phyloP scores from a whole-genome alignment of 2,113 vertebrate species.

The Peucedramus taeniatus region DNA sequence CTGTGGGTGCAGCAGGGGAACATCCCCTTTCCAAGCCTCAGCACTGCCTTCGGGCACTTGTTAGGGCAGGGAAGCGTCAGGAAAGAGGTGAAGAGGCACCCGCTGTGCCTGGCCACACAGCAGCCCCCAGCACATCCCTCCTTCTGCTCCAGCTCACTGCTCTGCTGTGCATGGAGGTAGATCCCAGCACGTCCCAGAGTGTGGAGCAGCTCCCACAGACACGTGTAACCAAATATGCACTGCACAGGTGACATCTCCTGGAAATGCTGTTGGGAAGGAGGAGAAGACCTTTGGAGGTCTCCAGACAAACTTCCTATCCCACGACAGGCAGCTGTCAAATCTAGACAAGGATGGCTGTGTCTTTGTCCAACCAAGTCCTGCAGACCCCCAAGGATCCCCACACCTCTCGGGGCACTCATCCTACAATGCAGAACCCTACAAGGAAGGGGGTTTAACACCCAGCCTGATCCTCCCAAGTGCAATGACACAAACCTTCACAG shows the following conservation, averaged over 20 bases:
- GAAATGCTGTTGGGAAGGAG: not conserved
- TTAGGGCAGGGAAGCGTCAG: not conserved
- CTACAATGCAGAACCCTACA: rapidly evolving
- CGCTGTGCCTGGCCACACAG: not conserved
- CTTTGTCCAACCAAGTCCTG: not conserved
- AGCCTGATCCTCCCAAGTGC: not conserved
- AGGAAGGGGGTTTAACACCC: not conserved
- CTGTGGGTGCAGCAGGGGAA: not conserved
- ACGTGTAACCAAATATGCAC: rapidly evolving
- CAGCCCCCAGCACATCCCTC: not conserved
- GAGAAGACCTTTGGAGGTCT: not conserved
- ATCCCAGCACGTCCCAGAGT: not conserved
- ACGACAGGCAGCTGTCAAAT: not conserved
- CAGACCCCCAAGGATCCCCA: not conserved
- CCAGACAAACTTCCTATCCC: not conserved
- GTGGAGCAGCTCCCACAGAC: not conserved
- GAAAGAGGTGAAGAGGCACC: not conserved
- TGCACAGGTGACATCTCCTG: no score
- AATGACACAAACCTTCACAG: not conserved
- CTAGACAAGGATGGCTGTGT: not conserved
- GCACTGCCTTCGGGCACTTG: not conserved
- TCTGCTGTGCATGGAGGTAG: not conserved
- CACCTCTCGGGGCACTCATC: not conserved
- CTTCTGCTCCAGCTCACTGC: not conserved
- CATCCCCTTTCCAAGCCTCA: not conserved